Evolutionary conservation across 1,140 invertebrate species (phyloP), one percentile per base, ranked within the genome.

Genomic region (Bactericera cockerelli): DNA sequence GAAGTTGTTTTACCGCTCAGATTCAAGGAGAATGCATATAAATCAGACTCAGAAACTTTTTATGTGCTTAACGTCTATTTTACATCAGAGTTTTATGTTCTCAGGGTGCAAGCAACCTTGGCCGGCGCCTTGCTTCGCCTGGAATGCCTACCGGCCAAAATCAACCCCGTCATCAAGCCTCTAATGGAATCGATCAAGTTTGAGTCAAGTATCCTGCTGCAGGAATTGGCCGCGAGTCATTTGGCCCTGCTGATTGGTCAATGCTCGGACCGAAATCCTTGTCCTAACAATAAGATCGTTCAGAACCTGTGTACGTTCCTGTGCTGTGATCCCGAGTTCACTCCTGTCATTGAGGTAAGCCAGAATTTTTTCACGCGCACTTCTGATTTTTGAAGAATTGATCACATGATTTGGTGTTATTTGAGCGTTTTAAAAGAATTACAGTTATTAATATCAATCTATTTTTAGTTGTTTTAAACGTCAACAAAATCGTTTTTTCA

Each of bases 131-230:
- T 86, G 1, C 81, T 90, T 1, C 81, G 81, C 67, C 74, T 94
- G 13, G 76, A 83, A 62, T 79, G 78, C 55, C 69, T 96, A 16
- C 93, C 93, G 0, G 83, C 86, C 39, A 86, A 93, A 67, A 71
- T 98, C 22, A 95, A 93, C 74, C 93, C 93, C 0, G 80, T 98
- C 0, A 82, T 97, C 0, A 86, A 93, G 65, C 93, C 94, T 0
- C 70, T 98, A 2, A 98, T 98, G 93, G 93, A 98, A 68, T 84
- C 89, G 49, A 83, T 98, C 16, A 94, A 94, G 72, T 80, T 81
- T 49, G 93, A 98, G 71, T 79, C 84, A 56, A 88, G 92, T 63
- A 79, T 85, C 66, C 75, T 83, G 60, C 70, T 96, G 26, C 81
- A 82, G 70, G 76, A 77, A 65, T 68, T 84, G 10, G 81, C 91